Conservation (phyloP, 2,888 invertebrate species). For the Lepidonotus clava region DNA sequence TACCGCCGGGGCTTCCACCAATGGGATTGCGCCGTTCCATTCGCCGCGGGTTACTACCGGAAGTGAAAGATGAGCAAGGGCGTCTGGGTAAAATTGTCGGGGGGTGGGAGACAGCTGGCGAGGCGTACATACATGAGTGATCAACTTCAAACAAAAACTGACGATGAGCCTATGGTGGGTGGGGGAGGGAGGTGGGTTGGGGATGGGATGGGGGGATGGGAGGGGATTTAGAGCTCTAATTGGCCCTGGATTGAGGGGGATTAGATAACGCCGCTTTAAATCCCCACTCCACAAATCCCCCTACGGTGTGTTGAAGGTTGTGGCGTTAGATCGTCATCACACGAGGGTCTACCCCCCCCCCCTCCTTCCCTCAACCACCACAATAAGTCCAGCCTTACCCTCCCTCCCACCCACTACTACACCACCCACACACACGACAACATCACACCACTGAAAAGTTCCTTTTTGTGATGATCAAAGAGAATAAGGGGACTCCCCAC, state of each 20-base stretch:
- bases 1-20: not conserved
- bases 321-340: not conserved
- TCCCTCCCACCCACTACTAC: not conserved
- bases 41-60: not conserved
- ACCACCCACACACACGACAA: not conserved
- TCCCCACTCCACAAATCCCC: conserved; percentile 1
- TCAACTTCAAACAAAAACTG: conserved; percentile 35
- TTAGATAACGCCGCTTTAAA: conserved; percentile 47
- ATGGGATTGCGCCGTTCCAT: conserved; percentile 7
- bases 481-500: too few relatives aligned
- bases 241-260: conserved; percentile 45
- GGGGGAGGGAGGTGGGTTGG: too few relatives aligned
- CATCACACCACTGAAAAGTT: too few relatives aligned
- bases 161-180: not conserved
- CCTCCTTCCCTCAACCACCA: not conserved
- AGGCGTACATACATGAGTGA: conserved; percentile 13
- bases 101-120: not conserved
- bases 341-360: not conserved
- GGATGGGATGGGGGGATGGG: too few relatives aligned
- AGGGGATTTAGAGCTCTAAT: conserved; percentile 30
- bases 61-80: not conserved
- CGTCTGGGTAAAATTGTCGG: not conserved
- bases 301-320: not conserved
- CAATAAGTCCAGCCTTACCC: not conserved
- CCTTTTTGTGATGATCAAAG: too few relatives aligned